phyloP scores from a whole-genome alignment of 2,888 invertebrate genomes.

The Tethea ocularis region DNA sequence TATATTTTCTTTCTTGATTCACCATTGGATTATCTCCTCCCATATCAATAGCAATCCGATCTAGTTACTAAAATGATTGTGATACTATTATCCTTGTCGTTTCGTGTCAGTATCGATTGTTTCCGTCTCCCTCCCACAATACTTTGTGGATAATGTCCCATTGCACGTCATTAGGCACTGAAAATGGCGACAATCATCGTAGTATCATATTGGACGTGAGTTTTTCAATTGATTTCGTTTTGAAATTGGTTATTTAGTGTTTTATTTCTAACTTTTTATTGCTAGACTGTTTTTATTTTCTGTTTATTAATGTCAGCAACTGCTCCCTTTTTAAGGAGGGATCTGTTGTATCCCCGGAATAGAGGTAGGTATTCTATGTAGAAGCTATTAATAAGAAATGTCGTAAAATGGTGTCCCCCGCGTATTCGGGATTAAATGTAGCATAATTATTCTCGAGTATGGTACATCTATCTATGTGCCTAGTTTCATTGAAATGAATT shows the following conservation, averaged over 20 bases:
- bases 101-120: conserved; percentile 28
- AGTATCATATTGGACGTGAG: conserved; percentile 33
- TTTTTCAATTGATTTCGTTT: conserved; percentile 27
- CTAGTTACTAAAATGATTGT: conserved; percentile 69
- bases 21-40: conserved; percentile 30
- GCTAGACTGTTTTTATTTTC: neutral
- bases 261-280: conserved; percentile 13
- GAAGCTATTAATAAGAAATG: no score
- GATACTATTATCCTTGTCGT: conserved; percentile 50
- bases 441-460: no score
- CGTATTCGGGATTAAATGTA: no score
- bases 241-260: conserved; percentile 34
- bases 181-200: conserved; percentile 54
- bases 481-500: no score
- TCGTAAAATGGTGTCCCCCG: no score
- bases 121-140: conserved; percentile 32
- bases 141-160: conserved; percentile 26
- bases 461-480: no score
- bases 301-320: neutral
- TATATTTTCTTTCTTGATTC: conserved; percentile 16
- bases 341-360: no score
- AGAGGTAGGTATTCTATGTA: no score
- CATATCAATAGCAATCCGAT: conserved; percentile 52
- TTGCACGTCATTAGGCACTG: conserved; percentile 33
- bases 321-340: no score